Percentiles rank a stretch among this genome's conserved stretches.
Evolutionary conservation across 2,113 vertebrate genomes (phyloP).

Genomic region (Proterorhinus semilunaris): DNA sequence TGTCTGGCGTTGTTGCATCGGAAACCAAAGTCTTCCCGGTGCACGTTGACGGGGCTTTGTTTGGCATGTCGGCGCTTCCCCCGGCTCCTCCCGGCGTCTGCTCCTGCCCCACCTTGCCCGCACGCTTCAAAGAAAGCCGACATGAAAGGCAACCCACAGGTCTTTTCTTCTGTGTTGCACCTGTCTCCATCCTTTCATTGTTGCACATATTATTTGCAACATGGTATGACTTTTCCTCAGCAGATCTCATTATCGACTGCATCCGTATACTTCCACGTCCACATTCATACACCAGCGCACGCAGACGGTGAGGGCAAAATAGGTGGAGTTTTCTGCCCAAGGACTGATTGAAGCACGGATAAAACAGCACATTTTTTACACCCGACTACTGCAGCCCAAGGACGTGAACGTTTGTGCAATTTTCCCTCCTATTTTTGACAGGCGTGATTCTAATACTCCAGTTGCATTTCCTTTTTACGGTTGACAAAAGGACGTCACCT

Average conservation of each 20-base stretch:
- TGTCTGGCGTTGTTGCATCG: constrained; percentile 35
- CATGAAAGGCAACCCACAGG: constrained; percentile 72
- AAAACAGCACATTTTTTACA: no score
- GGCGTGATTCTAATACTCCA: constrained; percentile 12
- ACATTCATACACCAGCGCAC: no score
- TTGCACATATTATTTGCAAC: constrained; percentile 47
- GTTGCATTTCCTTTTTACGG: constrained; percentile 49
- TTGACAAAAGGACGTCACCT: constrained; percentile 55
- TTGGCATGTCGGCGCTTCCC: constrained; percentile 35
- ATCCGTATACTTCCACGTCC: no score
- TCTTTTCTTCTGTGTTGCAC: constrained; percentile 46
- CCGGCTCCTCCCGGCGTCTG: constrained; percentile 43
- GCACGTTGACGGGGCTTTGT: constrained; percentile 39
- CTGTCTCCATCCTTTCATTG: constrained; percentile 40
- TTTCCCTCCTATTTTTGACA: no score
- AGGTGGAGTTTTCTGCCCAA: no score
- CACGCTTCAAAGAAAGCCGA: constrained; percentile 72
- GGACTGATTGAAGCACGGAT: no score
- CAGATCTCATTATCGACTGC: no score
- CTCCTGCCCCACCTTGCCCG: constrained; percentile 54
- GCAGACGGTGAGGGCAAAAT: no score
- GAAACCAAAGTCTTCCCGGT: constrained; percentile 34
- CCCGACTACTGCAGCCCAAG: no score
- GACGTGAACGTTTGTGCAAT: no score
- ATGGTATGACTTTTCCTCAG: no score